These are phyloP conservation scores for Ypsolopha scabrella DNA, from an alignment of 2,888 invertebrate species.

Conservation along the genomic window DNA sequence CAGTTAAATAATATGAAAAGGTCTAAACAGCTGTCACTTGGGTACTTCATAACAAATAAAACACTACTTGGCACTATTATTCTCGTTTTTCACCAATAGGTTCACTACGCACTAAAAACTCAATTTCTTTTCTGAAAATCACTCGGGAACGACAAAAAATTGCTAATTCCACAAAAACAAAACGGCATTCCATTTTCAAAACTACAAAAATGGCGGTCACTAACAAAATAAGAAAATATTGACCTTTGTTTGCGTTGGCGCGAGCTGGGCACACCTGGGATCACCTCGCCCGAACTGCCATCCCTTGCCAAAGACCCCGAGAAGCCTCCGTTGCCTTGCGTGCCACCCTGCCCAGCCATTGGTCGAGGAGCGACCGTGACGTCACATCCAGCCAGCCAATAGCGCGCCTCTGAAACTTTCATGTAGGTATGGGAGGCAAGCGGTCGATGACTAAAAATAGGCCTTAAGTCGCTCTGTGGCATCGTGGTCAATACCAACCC, in stretches of 20 bases:
- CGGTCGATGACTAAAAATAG: slow-evolving; percentile 63
- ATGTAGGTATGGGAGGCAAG: slow-evolving; percentile 52
- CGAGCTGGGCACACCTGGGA: slow-evolving; percentile 61
- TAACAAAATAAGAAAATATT: slow-evolving; percentile 22
- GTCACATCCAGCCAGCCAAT: slow-evolving; percentile 50
- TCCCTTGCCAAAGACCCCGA: slow-evolving; percentile 29
- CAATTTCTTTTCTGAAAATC: not conserved
- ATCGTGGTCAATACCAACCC: not conserved
- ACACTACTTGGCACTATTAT: too few relatives aligned
- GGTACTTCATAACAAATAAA: too few relatives aligned
- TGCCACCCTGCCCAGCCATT: slow-evolving; percentile 33
- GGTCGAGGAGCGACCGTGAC: slow-evolving; percentile 42
- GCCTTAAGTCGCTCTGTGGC: slow-evolving; percentile 16
- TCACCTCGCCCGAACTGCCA: slow-evolving; percentile 59
- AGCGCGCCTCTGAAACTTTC: slow-evolving; percentile 45
- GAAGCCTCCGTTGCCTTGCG: slow-evolving; percentile 45
- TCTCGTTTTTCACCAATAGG: too few relatives aligned
- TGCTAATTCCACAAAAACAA: not conserved
- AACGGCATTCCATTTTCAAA: slow-evolving; percentile 16
- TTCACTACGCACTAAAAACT: not conserved
- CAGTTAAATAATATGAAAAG: too few relatives aligned
- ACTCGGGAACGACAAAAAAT: not conserved
- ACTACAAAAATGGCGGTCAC: slow-evolving; percentile 26
- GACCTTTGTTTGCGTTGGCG: slow-evolving; percentile 45
- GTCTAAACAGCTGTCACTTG: too few relatives aligned